These are phyloP conservation scores for Lutjanus erythropterus DNA, from an alignment of 2,113 vertebrate species.

Conservation along the genomic window DNA sequence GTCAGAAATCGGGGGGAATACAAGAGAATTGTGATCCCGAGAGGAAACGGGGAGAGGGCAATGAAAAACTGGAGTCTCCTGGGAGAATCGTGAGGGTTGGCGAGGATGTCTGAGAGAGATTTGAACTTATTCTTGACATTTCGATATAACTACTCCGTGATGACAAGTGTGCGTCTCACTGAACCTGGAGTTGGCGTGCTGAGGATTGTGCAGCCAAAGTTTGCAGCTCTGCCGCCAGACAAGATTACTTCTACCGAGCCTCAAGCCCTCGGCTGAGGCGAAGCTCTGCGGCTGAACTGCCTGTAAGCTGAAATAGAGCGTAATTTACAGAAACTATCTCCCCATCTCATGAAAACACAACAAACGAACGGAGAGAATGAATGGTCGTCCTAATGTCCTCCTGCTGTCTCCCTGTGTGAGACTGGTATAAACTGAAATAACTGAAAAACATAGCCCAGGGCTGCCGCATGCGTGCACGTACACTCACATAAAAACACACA, in stretches of 20 bases:
- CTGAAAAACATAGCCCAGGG: constrained; percentile 14
- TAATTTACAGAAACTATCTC: constrained; percentile 36
- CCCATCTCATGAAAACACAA: constrained; percentile 15
- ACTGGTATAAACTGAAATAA: constrained; percentile 26
- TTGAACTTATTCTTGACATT: background rate
- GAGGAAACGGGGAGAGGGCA: too few species aligned
- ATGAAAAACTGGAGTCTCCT: too few species aligned
- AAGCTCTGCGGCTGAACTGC: background rate
- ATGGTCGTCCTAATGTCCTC: constrained; percentile 14
- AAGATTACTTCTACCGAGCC: constrained; percentile 32
- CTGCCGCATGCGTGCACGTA: background rate
- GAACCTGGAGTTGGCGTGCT: background rate
- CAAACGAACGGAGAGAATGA: background rate
- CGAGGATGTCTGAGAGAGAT: background rate
- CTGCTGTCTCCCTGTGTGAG: constrained; percentile 25
- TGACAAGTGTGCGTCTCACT: constrained; percentile 4
- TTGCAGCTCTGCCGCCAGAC: constrained; percentile 18
- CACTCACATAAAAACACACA: constrained; percentile 17
- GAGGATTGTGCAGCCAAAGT: constrained; percentile 8
- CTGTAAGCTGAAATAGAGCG: constrained; percentile 21
- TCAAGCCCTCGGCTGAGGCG: constrained; percentile 4
- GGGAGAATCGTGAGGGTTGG: too few species aligned
- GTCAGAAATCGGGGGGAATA: too few species aligned
- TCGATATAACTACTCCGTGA: background rate
- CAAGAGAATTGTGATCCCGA: too few species aligned